Evolutionary conservation across 2,888 invertebrate genomes (phyloP), one percentile per base, ranked within the genome.

Genomic region (Lepetodrilus schrolli): DNA sequence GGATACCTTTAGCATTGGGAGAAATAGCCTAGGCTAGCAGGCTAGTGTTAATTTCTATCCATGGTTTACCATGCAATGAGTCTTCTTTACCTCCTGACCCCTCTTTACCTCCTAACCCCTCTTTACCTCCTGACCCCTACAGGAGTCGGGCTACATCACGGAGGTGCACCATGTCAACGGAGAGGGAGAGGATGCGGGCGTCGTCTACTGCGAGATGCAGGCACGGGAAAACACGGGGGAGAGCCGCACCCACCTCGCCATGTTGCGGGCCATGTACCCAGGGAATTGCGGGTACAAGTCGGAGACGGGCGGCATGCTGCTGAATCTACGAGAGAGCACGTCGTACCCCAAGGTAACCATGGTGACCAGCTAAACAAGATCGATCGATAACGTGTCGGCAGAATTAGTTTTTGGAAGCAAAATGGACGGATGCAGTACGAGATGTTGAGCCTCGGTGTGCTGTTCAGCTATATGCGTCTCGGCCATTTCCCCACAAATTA

Each of bases 181-280:
- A 0, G 94, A 95, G 75, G 97, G 97, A 0, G 94, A 95, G 80
- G 95, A 98, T 92, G 96, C 95, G 10, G 98, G 98, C 20, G 96
- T 97, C 13, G 96, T 97, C n/a, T 97, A 97, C 90, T 96, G 96
- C 90, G 97, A 98, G 92, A 96, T 97, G 95, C 96, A 96, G 91
- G 95, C 94, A 0, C 90, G 93, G 36, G 96, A 96, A 90, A 96
- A 95, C 90, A 93, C 93, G n/a, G 94, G 95, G 3, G 95, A 95
- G 87, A 93, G 93, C 74, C 92, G 94, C 76, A 93, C 94, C 76
- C 93, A 94, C 82, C 90, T 93, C 72, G 93, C 93, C 80, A 90
- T 96, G 88, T 89, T 93, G 21, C 92, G 94, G 78, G 93, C 93
- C 1, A 93, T 96, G 89, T 97, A 96, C 90, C 95, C 96, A 0